Evolutionary conservation across 1,140 invertebrate species (phyloP).

Genomic region (Neodiprion virginianus): DNA sequence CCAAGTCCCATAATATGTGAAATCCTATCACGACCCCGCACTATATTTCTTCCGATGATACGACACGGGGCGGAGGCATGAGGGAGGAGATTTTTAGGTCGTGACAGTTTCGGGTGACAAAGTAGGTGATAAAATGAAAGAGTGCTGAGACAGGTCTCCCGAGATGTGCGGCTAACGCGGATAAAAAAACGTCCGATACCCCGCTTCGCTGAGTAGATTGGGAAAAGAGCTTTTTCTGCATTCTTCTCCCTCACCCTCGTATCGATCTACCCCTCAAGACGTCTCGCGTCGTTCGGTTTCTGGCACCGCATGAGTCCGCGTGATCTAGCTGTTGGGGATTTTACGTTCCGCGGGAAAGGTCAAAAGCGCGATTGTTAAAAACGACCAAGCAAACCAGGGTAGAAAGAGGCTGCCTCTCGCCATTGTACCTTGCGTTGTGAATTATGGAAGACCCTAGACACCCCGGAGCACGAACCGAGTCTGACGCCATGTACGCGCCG

Average conservation of each 20-base stretch:
- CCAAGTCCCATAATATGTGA: not conserved
- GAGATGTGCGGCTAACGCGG: not conserved
- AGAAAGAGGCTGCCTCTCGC: no score
- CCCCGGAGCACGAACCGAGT: conserved; percentile 5
- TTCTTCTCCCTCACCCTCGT: no score
- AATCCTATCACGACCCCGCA: not conserved
- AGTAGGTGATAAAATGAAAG: conserved; percentile 12
- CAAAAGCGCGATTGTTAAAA: no score
- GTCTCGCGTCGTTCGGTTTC: no score
- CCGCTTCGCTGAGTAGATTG: no score
- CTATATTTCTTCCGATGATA: not conserved
- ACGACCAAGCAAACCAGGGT: no score
- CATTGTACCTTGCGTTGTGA: no score
- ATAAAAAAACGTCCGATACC: not conserved
- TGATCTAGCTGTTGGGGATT: no score
- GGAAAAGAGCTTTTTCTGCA: no score
- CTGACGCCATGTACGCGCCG: conserved; percentile 47
- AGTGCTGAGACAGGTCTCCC: conserved; percentile 2
- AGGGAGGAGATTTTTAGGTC: not conserved
- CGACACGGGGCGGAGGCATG: not conserved
- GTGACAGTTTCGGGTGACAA: not conserved
- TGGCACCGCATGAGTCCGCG: no score
- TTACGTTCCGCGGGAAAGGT: no score
- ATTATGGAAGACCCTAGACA: not conserved
- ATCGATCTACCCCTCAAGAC: no score